Conservation (phyloP, 2,113 vertebrate genomes). For the Chelonoidis abingdonii region DNA sequence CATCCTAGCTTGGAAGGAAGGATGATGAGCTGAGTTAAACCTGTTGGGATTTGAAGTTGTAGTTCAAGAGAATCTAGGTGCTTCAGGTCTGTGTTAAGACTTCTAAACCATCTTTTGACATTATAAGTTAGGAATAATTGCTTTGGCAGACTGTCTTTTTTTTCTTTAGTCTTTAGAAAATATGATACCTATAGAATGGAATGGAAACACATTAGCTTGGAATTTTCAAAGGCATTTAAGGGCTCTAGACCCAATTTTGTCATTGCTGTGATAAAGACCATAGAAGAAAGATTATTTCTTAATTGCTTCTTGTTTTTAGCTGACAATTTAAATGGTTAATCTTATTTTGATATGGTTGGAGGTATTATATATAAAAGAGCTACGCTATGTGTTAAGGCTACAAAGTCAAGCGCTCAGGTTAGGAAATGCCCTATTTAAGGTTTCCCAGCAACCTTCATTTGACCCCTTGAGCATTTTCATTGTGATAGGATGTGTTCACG, state of each 20-base stretch:
- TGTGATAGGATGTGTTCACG: neutral
- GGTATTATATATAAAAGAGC: neutral
- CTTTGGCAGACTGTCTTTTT: neutral
- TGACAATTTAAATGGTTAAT: neutral
- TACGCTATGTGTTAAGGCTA: neutral
- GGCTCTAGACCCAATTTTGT: neutral
- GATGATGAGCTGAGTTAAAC: neutral
- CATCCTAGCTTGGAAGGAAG: neutral
- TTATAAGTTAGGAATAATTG: neutral
- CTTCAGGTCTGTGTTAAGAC: neutral
- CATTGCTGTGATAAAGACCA: neutral
- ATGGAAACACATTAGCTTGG: neutral
- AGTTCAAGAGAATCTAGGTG: neutral
- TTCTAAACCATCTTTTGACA: neutral
- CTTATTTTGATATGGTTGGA: neutral
- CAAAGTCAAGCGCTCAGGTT: neutral
- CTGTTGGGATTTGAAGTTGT: neutral
- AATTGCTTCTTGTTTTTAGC: slow-evolving; percentile 22
- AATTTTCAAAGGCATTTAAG: neutral
- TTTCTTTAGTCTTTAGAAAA: neutral
- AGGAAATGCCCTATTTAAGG: neutral
- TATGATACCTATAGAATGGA: neutral
- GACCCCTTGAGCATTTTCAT: neutral
- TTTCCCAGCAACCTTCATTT: neutral
- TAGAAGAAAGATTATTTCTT: neutral